Evolutionary conservation across 2,113 vertebrate species (phyloP), one percentile per base, ranked within the genome.

Genomic region (Pogonocichla stellata): DNA sequence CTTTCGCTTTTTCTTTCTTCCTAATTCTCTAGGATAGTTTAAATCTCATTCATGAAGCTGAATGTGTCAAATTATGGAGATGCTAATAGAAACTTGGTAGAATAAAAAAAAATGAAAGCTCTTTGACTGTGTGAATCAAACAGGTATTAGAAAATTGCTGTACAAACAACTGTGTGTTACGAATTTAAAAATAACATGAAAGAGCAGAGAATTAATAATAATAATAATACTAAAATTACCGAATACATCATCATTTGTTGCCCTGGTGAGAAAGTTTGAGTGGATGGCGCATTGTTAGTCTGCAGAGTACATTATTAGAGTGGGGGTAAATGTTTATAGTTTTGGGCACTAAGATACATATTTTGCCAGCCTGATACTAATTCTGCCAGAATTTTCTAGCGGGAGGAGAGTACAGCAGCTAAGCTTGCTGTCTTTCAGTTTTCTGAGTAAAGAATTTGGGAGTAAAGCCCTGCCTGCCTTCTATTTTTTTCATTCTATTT

Each of bases 351-450:
- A 33, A 80, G 9, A 73, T 45, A 50, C 25, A 24, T 38, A 25
- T 60, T 57, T 31, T 14, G 2, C 14, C 67, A 22, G 6, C 5
- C 12, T 0, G 0, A 66, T 25, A 87, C 2, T 3, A 23, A 18
- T 53, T 69, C 43, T 88, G 8, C 6, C 43, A 67, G 54, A 61
- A 77, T 33, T 79, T 60, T 92, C 18, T 34, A 65, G 31, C 8
- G 48, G 18, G 22, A 74, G 19, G 11, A 65, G 34, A 38, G 7
- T 29, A 56, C 8, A 84, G 12, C 9, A 42, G 31, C 20, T 54
- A 50, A 94, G 7, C 12, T 79, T 85, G 17, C 2, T 64, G 7
- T 54, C 24, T 25, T 73, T 69, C 36, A 22, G 6, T 36, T 82
- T 85, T 22, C 11, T 28, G 1, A 40, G 18, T 7, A 64, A 51